Evolutionary conservation across 2,113 vertebrate genomes (phyloP).

Genomic region (Hymenochirus boettgeri): DNA sequence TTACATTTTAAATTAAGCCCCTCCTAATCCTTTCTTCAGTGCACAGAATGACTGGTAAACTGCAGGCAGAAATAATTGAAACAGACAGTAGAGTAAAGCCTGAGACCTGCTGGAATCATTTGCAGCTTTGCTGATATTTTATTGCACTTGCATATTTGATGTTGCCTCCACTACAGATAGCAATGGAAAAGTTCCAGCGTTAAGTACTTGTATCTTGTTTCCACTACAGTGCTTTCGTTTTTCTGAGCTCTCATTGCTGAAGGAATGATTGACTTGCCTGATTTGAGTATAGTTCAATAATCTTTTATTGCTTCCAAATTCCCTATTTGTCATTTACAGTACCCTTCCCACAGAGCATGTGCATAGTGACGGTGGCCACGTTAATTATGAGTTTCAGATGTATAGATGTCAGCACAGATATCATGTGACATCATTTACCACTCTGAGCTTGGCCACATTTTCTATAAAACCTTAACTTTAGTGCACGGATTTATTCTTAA

Average conservation of each 20-base stretch:
- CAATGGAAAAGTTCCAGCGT: not conserved
- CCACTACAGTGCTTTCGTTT: not conserved
- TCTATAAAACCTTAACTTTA: too few species aligned
- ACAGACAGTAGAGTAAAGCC: not conserved
- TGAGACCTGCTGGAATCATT: not conserved
- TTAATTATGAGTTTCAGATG: not conserved
- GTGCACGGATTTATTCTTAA: too few species aligned
- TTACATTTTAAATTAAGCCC: not conserved
- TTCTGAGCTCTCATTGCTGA: not conserved
- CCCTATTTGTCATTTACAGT: not conserved
- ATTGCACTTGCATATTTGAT: not conserved
- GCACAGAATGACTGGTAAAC: not conserved
- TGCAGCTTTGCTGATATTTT: constrained; percentile 5
- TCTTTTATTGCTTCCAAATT: not conserved
- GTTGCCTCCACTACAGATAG: not conserved
- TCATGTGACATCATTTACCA: not conserved
- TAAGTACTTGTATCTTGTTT: constrained; percentile 1
- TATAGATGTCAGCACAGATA: constrained; percentile 1
- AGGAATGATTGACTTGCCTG: not conserved
- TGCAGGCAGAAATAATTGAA: not conserved
- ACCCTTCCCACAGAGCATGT: not conserved
- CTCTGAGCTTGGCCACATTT: not conserved
- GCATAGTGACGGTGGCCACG: not conserved
- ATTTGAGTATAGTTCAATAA: not conserved
- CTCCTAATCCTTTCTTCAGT: not conserved